Evolutionary conservation across 1,140 invertebrate genomes (phyloP).

Genomic region (Formica selysi): DNA sequence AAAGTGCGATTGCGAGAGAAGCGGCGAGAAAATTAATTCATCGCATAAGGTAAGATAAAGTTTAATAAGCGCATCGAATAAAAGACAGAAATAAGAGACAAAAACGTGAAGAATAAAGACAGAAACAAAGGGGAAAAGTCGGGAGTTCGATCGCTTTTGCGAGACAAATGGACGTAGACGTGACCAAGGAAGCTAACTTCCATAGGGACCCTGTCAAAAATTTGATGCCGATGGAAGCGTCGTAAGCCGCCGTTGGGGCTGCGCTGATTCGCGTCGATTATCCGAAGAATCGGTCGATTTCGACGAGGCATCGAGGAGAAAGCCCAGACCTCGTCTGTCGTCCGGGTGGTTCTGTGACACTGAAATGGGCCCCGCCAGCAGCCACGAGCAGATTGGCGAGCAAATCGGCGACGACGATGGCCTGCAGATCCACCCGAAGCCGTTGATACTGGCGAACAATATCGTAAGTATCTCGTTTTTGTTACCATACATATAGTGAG

Average conservation of each 20-base stretch:
- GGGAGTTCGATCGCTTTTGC: not conserved
- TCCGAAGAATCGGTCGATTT: constrained; percentile 33
- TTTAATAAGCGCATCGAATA: not conserved
- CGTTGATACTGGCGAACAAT: constrained; percentile 70
- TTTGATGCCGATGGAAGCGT: constrained; percentile 56
- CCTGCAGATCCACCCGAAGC: constrained; percentile 81
- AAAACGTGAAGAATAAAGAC: too few relatives aligned
- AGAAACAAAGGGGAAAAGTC: not conserved
- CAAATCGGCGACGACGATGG: constrained; percentile 83
- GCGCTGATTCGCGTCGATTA: constrained; percentile 56
- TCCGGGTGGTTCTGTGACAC: constrained; percentile 70
- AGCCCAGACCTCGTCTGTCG: not conserved
- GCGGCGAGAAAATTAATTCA: not conserved
- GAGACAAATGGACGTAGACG: constrained; percentile 51
- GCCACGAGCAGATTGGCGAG: constrained; percentile 77
- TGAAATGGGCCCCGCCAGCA: constrained; percentile 84
- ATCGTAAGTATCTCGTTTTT: constrained; percentile 75
- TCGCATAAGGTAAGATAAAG: not conserved
- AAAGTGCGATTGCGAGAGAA: not conserved
- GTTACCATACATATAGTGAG: too few relatives aligned
- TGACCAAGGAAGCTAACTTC: constrained; percentile 62
- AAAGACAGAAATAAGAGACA: not conserved
- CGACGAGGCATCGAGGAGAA: constrained; percentile 7
- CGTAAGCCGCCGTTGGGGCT: constrained; percentile 38
- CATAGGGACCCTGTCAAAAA: constrained; percentile 22